A percentile compares a stretch with the other conserved stretches of the same genome.
Conservation (phyloP, 1,140 invertebrate genomes). For the Hycleus cichorii region DNA sequence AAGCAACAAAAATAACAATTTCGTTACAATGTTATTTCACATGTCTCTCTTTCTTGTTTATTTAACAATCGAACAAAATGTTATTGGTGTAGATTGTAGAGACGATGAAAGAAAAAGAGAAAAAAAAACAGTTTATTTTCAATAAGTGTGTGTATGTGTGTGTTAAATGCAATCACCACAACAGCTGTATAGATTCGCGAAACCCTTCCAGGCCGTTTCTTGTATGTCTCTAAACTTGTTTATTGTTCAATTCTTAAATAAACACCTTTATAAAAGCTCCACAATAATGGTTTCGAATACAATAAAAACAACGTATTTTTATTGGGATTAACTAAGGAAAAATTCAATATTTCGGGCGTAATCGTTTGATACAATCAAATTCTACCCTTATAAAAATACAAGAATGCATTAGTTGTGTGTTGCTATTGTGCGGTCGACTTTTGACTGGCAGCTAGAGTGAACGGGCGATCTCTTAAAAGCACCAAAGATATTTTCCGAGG, state of each 20-base stretch:
- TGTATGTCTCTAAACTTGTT: neutral
- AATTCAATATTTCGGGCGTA: neutral
- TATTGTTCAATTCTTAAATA: slow-evolving; percentile 12
- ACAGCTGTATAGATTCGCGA: slow-evolving; percentile 7
- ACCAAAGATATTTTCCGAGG: slow-evolving; percentile 7
- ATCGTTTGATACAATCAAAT: too few species aligned
- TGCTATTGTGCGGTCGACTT: slow-evolving; percentile 19
- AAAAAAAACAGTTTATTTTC: slow-evolving; percentile 11
- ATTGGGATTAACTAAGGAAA: slow-evolving; percentile 7
- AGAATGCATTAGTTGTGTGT: slow-evolving; percentile 18
- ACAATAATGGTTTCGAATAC: too few species aligned
- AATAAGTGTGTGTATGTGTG: slow-evolving; percentile 1
- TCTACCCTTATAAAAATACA: too few species aligned
- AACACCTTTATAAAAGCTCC: slow-evolving; percentile 6
- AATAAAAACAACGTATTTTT: slow-evolving; percentile 1
- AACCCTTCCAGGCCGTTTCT: slow-evolving; percentile 12
- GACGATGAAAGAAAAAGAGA: too few species aligned
- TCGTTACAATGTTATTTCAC: slow-evolving; percentile 5
- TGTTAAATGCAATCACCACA: slow-evolving; percentile 3
- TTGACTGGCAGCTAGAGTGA: slow-evolving; percentile 15
- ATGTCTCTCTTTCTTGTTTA: slow-evolving; percentile 9
- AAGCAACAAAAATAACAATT: neutral
- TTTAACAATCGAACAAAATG: slow-evolving; percentile 12
- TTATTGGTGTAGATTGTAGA: neutral
- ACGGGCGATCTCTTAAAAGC: slow-evolving; percentile 1